Percentiles rank a stretch among this genome's conserved stretches.
phyloP scores from a whole-genome alignment of 2,888 invertebrate species.

The Zygaena filipendulae region DNA sequence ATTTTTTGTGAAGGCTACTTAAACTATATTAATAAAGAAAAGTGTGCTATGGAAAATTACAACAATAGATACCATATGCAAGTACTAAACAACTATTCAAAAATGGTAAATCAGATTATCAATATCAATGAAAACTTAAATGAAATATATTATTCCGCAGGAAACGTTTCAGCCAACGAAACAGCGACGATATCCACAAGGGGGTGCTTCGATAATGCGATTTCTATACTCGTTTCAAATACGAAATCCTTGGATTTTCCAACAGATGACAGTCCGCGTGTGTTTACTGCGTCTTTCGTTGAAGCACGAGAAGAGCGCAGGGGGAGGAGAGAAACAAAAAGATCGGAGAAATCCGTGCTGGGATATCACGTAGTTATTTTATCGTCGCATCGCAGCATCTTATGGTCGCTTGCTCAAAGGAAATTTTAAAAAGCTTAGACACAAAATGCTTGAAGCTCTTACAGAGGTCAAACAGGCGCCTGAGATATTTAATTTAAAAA shows the following conservation, averaged over 20 bases:
- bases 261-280: conserved; percentile 44
- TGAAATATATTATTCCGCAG: too few species aligned
- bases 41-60: too few species aligned
- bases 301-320: conserved; percentile 25
- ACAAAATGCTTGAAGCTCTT: too few species aligned
- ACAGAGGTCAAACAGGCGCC: too few species aligned
- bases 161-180: conserved; percentile 23
- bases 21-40: too few species aligned
- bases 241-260: conserved; percentile 42
- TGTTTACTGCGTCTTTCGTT: conserved; percentile 37
- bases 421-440: conserved; percentile 3
- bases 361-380: conserved; percentile 59
- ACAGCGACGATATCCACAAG: conserved; percentile 27
- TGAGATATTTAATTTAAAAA: too few species aligned
- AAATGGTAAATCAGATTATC: too few species aligned
- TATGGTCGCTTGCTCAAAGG: conserved; percentile 27
- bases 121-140: too few species aligned
- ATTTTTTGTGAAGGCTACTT: too few species aligned
- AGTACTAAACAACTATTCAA: too few species aligned
- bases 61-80: too few species aligned
- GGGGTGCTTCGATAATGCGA: conserved; percentile 45
- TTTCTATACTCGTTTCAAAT: conserved; percentile 46
- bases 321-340: conserved; percentile 36
- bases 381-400: conserved; percentile 36
- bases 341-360: conserved; percentile 44